Conservation (phyloP, 2,888 invertebrate species). For the Acleris sparsana region DNA sequence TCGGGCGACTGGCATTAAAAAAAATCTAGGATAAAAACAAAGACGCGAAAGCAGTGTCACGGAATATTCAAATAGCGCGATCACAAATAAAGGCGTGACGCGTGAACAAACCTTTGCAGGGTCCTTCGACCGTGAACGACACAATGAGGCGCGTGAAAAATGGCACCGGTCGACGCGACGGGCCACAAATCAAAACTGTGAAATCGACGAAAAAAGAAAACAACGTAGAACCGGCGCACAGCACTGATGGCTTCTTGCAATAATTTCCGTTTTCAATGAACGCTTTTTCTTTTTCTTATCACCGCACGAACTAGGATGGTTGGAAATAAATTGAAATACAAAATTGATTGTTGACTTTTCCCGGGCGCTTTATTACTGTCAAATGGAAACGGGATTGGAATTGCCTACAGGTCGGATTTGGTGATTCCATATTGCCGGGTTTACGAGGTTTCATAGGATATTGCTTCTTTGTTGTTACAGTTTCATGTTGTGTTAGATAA, state of each 20-base stretch:
- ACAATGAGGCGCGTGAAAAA: constrained; percentile 76
- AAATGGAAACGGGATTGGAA: constrained; percentile 82
- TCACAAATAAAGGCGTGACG: constrained; percentile 58
- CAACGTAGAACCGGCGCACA: constrained; percentile 68
- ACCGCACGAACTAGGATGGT: constrained; percentile 81
- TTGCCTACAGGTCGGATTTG: constrained; percentile 71
- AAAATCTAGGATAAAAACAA: constrained; percentile 8
- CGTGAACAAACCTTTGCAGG: constrained; percentile 56
- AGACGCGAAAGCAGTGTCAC: constrained; percentile 27
- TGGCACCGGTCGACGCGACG: constrained; percentile 59
- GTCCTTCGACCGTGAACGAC: constrained; percentile 59
- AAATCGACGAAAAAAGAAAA: constrained; percentile 58
- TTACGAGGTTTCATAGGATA: constrained; percentile 22
- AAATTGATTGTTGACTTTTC: constrained; percentile 84
- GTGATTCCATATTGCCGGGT: constrained; percentile 50
- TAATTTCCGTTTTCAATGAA: constrained; percentile 84
- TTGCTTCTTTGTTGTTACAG: constrained; percentile 17
- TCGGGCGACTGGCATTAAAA: too few relatives aligned
- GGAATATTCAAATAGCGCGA: constrained; percentile 51
- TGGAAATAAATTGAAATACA: constrained; percentile 84
- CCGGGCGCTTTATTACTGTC: constrained; percentile 82
- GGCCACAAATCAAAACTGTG: constrained; percentile 73
- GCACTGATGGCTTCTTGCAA: constrained; percentile 82
- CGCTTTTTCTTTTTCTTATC: constrained; percentile 83
- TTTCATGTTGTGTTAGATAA: constrained; percentile 5